Base-by-base conservation (phyloP, 2,888 invertebrate genomes). In the Pinctada fucata region DNA sequence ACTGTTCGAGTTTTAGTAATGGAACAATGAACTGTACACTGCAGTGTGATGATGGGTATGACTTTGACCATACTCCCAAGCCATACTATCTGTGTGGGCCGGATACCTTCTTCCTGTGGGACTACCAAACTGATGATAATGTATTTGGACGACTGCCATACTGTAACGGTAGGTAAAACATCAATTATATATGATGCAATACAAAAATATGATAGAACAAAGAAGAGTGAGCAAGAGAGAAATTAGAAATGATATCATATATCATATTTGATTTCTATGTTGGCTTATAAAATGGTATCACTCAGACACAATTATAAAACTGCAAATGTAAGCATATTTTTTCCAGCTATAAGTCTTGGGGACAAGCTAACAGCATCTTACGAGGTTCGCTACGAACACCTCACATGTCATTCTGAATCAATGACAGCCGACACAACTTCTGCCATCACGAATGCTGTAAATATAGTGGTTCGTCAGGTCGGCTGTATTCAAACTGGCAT, bases 61-160 rank as follows among this genome's bases (percentile, higher is more conserved):
- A 76, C 6, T 82, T 82, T 71, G 82, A 82, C 45, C 72, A 70
- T 58, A 69, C 65, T 45, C 75, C 76, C 10, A 69, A 72, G 58
- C 45, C 66, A n/a, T 72, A 31, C 48, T 79, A 78, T 13, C 67
- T 31, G 6, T 82, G 82, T 76, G 82, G 82, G 51, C 65, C 52
- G 3, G 78, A 79, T 16, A 82, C 82, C 8, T 64, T 75, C 13
- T 69, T 77, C 65, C 65, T 70, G 2, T 82, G 79, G 82, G 79
- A 78, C 45, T 75, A 78, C 45, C 74, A 79, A 50, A 78, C 78
- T 8, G 67, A 75, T 50, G 78, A 79, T 13, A 82, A 82, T 64
- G 77, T 76, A 16, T 13, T 69, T 16, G 51, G 73, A 10, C 64
- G 73, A 10, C 52, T 79, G 2, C 82, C 82, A 4, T 72, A 67